Conservation (phyloP, 2,113 vertebrate species). For the Melanerpes formicivorus region DNA sequence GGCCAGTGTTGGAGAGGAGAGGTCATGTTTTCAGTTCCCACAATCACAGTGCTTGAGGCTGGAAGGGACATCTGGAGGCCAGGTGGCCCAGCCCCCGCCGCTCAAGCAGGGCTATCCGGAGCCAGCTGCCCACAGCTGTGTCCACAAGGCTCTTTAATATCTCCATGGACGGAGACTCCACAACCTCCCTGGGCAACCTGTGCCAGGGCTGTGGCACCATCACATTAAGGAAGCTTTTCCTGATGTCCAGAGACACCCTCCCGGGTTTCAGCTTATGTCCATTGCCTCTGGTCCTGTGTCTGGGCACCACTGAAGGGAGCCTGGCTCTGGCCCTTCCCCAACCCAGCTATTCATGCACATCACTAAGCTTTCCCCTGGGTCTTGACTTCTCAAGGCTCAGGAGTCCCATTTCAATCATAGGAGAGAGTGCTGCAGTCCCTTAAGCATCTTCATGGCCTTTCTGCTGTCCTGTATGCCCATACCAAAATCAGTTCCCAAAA, state of each 20-base stretch:
- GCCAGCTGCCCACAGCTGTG: rapidly evolving
- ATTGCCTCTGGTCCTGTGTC: not conserved
- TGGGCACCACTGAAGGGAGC: too few species aligned
- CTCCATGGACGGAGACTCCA: not conserved
- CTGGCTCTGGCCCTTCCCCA: not conserved
- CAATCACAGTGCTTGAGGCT: not conserved
- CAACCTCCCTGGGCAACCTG: not conserved
- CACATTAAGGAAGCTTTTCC: not conserved
- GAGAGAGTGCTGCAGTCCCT: not conserved
- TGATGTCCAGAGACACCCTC: not conserved
- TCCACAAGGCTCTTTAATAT: not conserved
- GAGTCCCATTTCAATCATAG: not conserved
- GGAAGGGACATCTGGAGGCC: not conserved
- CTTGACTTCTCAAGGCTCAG: not conserved
- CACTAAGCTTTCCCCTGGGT: too few species aligned
- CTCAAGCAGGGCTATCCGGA: not conserved
- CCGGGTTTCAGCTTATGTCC: not conserved
- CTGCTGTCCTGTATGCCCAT: not conserved
- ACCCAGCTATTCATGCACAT: not conserved
- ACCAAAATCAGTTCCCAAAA: not conserved
- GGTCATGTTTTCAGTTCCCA: not conserved
- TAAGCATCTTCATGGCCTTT: not conserved
- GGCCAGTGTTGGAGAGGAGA: not conserved
- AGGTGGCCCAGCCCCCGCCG: not conserved
- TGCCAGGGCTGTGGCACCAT: not conserved